phyloP scores from a whole-genome alignment of 2,113 vertebrate species.

The Poeciliopsis turrubarensis region DNA sequence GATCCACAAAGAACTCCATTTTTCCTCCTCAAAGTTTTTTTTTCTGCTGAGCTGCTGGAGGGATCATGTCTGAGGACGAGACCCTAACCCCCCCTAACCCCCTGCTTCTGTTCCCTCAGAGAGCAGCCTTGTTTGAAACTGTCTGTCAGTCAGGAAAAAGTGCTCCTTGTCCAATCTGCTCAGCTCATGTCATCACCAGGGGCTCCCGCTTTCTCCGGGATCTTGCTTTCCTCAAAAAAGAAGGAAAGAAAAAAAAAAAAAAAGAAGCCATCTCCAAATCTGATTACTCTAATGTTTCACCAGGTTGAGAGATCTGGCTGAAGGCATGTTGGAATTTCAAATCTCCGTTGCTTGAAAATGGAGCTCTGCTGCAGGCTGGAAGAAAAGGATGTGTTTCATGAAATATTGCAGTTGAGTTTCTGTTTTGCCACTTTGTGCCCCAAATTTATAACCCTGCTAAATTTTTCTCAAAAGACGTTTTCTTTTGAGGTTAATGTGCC shows the following conservation, averaged over 20 bases:
- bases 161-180: conserved; percentile 58
- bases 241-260: conserved; percentile 40
- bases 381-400: conserved; percentile 31
- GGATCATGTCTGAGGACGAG: conserved; percentile 24
- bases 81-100: conserved; percentile 4
- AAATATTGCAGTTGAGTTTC: background rate
- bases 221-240: conserved; percentile 35
- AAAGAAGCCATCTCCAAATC: conserved; percentile 63
- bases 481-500: background rate
- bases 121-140: conserved; percentile 45
- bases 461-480: background rate
- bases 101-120: conserved; percentile 7
- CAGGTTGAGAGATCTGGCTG: conserved; percentile 67
- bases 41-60: conserved; percentile 9
- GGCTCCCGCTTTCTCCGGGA: conserved; percentile 13
- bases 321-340: conserved; percentile 68
- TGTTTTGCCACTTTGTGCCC: background rate
- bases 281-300: conserved; percentile 72
- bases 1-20: conserved; percentile 48
- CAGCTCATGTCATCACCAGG: conserved; percentile 60
- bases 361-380: conserved; percentile 47
- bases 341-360: conserved; percentile 54
- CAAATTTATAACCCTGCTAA: background rate
- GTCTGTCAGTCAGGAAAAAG: conserved; percentile 54
- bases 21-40: conserved; percentile 22